Evolutionary conservation across 2,888 invertebrate species (phyloP), one percentile per base, ranked within the genome.

Genomic region (Eustalomyia histrio): DNA sequence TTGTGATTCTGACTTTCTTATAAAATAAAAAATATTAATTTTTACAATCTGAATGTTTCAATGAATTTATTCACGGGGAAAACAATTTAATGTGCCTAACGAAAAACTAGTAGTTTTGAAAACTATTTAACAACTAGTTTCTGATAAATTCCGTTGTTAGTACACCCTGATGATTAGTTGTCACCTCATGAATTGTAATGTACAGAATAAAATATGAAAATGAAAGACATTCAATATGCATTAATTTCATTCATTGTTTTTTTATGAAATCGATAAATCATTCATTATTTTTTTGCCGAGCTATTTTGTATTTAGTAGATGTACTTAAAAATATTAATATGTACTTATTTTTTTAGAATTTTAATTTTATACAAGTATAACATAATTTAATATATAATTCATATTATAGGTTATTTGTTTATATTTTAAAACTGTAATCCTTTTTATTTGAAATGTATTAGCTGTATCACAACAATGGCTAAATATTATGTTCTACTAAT

Each of bases 401-500:
- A 29, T 29, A 29, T 29, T 6, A 29, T 29, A 24, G 24, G 3
- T 29, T 29, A 29, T 29, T 29, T 50, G 10, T 1, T 24, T 39
- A 39, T 39, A 12, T 65, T 43, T 67, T 63, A 69, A 43, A 18
- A 21, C 24, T 57, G 39, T 50, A 58, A 57, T 6, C 12, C 43
- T 58, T 57, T 47, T 47, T 47, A 39, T 39, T 39, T 39, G 1
- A 8, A 39, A 21, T 58, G 65, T 50, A 63, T 79, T 79, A 74
- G 79, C 79, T 79, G 74, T 79, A 79, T 14, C 64, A 80, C 67
- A 80, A 43, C n/a, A 64, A 75, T 61, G 55, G 72, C 75, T 65
- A 52, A 43, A 50, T 29, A 4, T 29, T 3, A 72, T 33, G n/a
- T 39, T 63, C 57, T 47, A 17, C 57, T 47, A 17, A 61, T 47